These are phyloP conservation scores for Sycophaga agraensis DNA, from an alignment of 1,140 invertebrate genomes.

Conservation along the genomic window DNA sequence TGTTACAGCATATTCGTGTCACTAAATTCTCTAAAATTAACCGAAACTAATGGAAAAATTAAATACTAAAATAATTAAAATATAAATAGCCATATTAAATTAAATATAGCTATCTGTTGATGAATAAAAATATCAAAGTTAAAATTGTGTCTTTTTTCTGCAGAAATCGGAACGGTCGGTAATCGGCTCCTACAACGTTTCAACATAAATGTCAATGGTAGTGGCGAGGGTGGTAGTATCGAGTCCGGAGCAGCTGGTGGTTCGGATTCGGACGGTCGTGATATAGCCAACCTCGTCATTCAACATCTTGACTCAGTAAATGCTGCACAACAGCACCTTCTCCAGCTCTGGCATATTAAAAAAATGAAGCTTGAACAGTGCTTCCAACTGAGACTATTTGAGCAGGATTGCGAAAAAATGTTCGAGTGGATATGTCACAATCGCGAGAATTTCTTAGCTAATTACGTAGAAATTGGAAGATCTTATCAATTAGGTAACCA, in stretches of 20 bases:
- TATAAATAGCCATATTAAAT: no score
- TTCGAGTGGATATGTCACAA: conserved; percentile 97
- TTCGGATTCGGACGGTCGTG: conserved; percentile 72
- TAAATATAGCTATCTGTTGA: no score
- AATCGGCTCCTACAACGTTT: conserved; percentile 68
- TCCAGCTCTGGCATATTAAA: conserved; percentile 92
- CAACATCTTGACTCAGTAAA: conserved; percentile 82
- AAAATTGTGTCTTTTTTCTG: conserved; percentile 71
- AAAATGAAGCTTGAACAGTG: conserved; percentile 93
- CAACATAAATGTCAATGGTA: conserved; percentile 41
- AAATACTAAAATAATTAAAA: no score
- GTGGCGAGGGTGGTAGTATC: conserved; percentile 48
- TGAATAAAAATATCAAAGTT: conserved; percentile 89
- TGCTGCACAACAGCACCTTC: conserved; percentile 83
- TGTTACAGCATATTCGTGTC: neutral
- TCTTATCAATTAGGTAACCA: conserved; percentile 79
- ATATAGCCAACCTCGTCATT: conserved; percentile 67
- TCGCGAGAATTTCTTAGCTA: conserved; percentile 89
- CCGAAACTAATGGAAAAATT: no score
- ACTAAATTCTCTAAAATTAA: no score
- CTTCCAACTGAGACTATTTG: conserved; percentile 91
- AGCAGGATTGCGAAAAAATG: conserved; percentile 98
- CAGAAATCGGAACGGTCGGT: conserved; percentile 78
- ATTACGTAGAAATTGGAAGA: conserved; percentile 94
- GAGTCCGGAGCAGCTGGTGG: conserved; percentile 65